Percentiles rank a stretch among this genome's conserved stretches.
These are phyloP conservation scores for Anniella stebbinsi DNA, from an alignment of 2,797 vertebrate species.

Conservation along the genomic window DNA sequence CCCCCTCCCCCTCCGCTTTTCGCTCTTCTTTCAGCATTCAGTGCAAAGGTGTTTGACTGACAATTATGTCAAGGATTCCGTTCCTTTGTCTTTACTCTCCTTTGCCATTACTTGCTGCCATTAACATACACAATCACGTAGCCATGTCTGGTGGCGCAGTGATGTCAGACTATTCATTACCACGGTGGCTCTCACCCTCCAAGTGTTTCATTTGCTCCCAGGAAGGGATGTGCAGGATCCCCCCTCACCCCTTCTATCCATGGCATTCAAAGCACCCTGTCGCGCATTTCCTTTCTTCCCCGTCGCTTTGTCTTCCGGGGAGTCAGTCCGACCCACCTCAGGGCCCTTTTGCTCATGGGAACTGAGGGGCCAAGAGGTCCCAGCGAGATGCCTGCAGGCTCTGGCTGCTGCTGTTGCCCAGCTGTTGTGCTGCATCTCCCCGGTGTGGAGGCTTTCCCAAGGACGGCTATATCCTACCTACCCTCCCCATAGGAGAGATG, in stretches of 20 bases:
- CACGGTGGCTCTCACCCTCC: rapidly evolving
- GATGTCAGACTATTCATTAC: background rate
- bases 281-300: too few relatives aligned
- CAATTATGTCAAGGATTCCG: background rate
- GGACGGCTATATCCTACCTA: background rate
- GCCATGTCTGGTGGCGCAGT: background rate
- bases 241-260: rapidly evolving
- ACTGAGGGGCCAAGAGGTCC: background rate
- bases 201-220: background rate
- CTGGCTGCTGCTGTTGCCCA: background rate
- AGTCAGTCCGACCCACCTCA: background rate
- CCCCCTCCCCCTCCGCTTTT: background rate
- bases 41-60: background rate
- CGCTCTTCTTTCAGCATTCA: too few relatives aligned
- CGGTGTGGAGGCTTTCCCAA: background rate
- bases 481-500: background rate
- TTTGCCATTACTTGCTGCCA: background rate
- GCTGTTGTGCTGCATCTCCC: background rate
- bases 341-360: conserved; percentile 1
- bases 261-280: rapidly evolving
- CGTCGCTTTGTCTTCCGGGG: rapidly evolving
- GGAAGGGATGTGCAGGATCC: rapidly evolving
- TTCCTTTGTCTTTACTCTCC: background rate
- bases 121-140: background rate
- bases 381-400: background rate